phyloP scores from a whole-genome alignment of 2,888 invertebrate species.

The Petrophora chlorosata region DNA sequence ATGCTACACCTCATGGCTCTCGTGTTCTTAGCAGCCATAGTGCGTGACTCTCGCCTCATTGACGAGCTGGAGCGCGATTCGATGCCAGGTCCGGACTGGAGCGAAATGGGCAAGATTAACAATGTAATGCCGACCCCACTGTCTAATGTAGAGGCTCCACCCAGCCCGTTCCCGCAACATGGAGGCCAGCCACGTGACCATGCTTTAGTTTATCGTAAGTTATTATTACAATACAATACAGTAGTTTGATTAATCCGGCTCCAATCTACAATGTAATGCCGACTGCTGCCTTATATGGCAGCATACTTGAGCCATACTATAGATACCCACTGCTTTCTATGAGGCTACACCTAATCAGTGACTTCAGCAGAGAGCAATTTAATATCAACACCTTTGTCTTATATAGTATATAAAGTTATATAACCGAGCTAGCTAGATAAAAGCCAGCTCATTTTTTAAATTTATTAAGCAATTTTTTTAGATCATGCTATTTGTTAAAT shows the following conservation, averaged over 20 bases:
- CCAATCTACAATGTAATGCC: too few relatives aligned
- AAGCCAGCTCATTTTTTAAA: too few relatives aligned
- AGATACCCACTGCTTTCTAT: too few relatives aligned
- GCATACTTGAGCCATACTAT: too few relatives aligned
- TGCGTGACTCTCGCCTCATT: slow-evolving; percentile 88
- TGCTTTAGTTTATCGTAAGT: slow-evolving; percentile 87
- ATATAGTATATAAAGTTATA: too few relatives aligned
- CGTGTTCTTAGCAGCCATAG: slow-evolving; percentile 88
- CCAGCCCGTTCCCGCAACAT: slow-evolving; percentile 79
- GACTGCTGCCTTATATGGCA: too few relatives aligned
- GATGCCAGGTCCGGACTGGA: slow-evolving; percentile 64
- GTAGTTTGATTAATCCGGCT: neutral
- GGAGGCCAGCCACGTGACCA: slow-evolving; percentile 81
- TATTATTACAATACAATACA: neutral
- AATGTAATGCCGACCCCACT: slow-evolving; percentile 87
- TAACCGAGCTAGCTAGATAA: too few relatives aligned
- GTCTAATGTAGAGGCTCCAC: slow-evolving; percentile 86
- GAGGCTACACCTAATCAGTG: too few relatives aligned
- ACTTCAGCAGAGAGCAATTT: too few relatives aligned
- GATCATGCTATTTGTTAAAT: too few relatives aligned
- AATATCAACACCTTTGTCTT: too few relatives aligned
- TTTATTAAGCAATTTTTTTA: too few relatives aligned
- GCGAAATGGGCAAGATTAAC: slow-evolving; percentile 63
- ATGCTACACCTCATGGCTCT: slow-evolving; percentile 90
- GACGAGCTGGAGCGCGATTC: slow-evolving; percentile 84